These are phyloP conservation scores for Nasonovia ribisnigri DNA, from an alignment of 2,888 invertebrate genomes.

Conservation along the genomic window DNA sequence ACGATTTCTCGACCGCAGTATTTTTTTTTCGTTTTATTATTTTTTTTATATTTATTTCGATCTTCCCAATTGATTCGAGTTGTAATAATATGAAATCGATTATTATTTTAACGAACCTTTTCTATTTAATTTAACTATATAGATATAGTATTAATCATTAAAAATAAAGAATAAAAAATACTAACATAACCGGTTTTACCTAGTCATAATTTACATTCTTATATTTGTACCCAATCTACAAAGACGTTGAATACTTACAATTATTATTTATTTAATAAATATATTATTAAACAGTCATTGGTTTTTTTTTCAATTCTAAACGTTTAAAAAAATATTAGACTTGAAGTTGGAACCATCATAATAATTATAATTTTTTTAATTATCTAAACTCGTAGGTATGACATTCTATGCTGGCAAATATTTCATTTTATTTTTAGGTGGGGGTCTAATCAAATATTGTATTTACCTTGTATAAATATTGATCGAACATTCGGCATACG, in stretches of 20 bases:
- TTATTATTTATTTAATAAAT: constrained; percentile 29
- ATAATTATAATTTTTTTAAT: background rate
- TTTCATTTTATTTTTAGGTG: background rate
- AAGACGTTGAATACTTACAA: constrained; percentile 46
- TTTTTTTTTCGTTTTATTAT: constrained; percentile 17
- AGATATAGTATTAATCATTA: constrained; percentile 49
- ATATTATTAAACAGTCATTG: background rate
- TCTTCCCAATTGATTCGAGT: background rate
- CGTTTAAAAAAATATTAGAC: background rate
- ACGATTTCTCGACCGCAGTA: constrained; percentile 14
- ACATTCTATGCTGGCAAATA: background rate
- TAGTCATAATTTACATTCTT: constrained; percentile 46
- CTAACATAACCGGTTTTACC: constrained; percentile 56
- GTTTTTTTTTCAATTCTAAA: constrained; percentile 1
- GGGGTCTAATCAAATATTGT: constrained; percentile 1
- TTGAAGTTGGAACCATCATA: background rate
- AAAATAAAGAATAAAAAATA: constrained; percentile 36
- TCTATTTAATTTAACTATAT: constrained; percentile 32
- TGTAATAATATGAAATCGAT: constrained; percentile 31
- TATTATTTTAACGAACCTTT: constrained; percentile 58
- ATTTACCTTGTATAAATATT: constrained; percentile 76
- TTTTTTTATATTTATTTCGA: background rate
- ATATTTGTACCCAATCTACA: background rate
- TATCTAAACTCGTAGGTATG: background rate
- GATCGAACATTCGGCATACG: constrained; percentile 78